These are phyloP conservation scores for Tolmerus cingulatus DNA, from an alignment of 2,888 invertebrate genomes.

Conservation along the genomic window DNA sequence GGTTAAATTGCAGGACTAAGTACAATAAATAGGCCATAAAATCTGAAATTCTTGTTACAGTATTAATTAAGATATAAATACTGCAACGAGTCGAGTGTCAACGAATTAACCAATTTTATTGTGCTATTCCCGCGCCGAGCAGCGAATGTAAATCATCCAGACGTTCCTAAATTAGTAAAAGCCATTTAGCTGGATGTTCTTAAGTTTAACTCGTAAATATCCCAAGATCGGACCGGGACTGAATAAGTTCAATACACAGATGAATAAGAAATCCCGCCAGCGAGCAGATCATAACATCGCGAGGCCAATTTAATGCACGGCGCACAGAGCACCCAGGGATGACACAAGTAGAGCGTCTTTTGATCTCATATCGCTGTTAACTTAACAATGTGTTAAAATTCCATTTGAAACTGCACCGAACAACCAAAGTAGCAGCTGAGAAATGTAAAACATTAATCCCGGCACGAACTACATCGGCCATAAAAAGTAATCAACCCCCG, in stretches of 20 bases:
- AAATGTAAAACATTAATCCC: conserved; percentile 37
- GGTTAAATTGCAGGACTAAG: background rate
- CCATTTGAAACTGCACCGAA: background rate
- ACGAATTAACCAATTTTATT: background rate
- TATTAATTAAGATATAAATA: background rate
- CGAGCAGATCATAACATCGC: conserved; percentile 2
- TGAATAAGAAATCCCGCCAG: conserved; percentile 19
- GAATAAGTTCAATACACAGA: background rate
- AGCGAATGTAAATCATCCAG: conserved; percentile 3
- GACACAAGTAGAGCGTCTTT: conserved; percentile 28
- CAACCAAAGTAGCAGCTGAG: conserved; percentile 16
- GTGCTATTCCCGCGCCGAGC: background rate
- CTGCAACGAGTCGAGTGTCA: background rate
- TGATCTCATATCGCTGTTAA: conserved; percentile 27
- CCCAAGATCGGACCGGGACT: background rate
- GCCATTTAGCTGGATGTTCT: background rate
- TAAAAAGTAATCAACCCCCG: conserved; percentile 28
- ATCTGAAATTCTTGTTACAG: background rate
- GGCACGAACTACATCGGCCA: conserved; percentile 25
- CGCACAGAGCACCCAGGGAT: background rate
- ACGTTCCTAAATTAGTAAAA: background rate
- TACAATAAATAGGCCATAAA: background rate
- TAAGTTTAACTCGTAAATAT: background rate
- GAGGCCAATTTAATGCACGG: background rate
- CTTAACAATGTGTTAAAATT: conserved; percentile 32